These are phyloP conservation scores for Lineus longissimus DNA, from an alignment of 1,140 invertebrate species.

Conservation along the genomic window DNA sequence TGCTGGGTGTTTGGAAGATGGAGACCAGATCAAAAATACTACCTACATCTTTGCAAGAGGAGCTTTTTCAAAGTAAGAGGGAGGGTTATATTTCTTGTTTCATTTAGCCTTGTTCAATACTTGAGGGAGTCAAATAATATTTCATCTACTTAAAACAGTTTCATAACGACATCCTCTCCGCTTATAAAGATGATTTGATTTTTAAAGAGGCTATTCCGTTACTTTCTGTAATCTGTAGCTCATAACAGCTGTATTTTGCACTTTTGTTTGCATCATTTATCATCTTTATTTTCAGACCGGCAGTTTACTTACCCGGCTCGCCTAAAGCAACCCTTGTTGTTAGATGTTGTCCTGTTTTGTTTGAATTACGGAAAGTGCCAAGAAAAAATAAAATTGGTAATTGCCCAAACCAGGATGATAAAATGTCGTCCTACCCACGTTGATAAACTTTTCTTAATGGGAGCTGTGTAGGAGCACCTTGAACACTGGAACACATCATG, in stretches of 20 bases:
- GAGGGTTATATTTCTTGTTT: background rate
- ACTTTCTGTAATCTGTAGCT: too few species aligned
- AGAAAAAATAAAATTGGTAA: conserved; percentile 6
- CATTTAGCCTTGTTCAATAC: too few species aligned
- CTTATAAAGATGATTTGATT: too few species aligned
- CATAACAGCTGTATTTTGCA: too few species aligned
- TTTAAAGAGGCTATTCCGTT: too few species aligned
- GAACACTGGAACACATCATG: too few species aligned
- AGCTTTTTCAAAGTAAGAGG: conserved; percentile 66
- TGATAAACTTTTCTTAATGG: too few species aligned
- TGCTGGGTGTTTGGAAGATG: conserved; percentile 42
- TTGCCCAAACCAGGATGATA: background rate
- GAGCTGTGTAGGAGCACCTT: too few species aligned
- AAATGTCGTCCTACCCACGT: background rate
- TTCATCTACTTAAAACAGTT: background rate
- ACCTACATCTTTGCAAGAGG: conserved; percentile 78
- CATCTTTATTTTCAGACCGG: conserved; percentile 63
- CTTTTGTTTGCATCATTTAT: too few species aligned
- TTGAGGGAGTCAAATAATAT: background rate
- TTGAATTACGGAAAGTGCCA: conserved; percentile 58
- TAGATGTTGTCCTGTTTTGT: conserved; percentile 76
- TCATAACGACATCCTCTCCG: too few species aligned
- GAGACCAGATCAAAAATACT: conserved; percentile 60
- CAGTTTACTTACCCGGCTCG: conserved; percentile 72
- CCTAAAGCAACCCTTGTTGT: conserved; percentile 68